A percentile compares a stretch with the other conserved stretches of the same genome.
Conservation (phyloP, 2,888 invertebrate genomes). For the Agrotis clavis region DNA sequence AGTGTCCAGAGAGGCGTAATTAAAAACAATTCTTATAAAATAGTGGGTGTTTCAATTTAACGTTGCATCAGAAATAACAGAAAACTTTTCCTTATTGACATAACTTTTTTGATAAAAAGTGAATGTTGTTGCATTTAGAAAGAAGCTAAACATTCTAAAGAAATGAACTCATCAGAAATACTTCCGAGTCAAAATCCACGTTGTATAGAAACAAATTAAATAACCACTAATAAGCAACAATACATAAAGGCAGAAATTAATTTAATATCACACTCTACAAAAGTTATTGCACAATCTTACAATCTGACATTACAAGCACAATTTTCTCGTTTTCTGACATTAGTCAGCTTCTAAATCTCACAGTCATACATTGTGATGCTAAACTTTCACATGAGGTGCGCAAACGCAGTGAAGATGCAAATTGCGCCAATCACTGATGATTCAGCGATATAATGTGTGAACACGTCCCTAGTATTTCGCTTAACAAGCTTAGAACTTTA, state of each 20-base stretch:
- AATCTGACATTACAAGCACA: slow-evolving; percentile 45
- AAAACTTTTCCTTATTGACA: neutral
- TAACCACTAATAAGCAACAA: slow-evolving; percentile 46
- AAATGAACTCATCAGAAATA: slow-evolving; percentile 6
- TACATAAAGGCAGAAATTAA: slow-evolving; percentile 17
- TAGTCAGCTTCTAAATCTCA: slow-evolving; percentile 63
- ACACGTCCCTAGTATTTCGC: slow-evolving; percentile 6
- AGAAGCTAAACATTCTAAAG: slow-evolving; percentile 2
- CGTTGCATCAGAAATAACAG: slow-evolving; percentile 6
- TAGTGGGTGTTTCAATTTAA: neutral
- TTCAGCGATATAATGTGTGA: slow-evolving; percentile 50
- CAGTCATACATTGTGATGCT: slow-evolving; percentile 53
- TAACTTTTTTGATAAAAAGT: slow-evolving; percentile 11
- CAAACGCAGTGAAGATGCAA: slow-evolving; percentile 61
- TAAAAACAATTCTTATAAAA: neutral
- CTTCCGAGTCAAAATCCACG: slow-evolving; percentile 9
- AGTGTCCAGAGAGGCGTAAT: neutral
- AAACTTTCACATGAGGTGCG: slow-evolving; percentile 60
- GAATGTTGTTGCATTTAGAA: slow-evolving; percentile 31
- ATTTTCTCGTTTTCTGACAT: slow-evolving; percentile 53
- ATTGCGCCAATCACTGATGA: slow-evolving; percentile 64
- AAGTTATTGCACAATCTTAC: slow-evolving; percentile 52
- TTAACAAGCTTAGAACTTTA: slow-evolving; percentile 35
- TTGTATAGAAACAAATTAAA: slow-evolving; percentile 22
- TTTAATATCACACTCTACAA: slow-evolving; percentile 39